Conservation (phyloP, 2,888 invertebrate genomes). For the Amblyjoppa fuscipennis region DNA sequence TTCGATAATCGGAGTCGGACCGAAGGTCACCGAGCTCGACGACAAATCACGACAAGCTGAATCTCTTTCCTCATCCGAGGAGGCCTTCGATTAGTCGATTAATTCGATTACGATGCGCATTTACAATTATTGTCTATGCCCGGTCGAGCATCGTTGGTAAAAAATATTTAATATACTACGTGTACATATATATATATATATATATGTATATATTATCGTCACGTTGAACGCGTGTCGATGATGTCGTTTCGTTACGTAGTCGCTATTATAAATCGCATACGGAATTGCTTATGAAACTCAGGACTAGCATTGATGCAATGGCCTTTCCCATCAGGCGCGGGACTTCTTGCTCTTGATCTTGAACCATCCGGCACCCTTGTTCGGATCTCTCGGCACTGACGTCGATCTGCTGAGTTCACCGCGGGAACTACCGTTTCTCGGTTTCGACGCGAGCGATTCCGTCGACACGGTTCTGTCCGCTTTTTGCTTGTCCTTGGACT, state of each 20-base stretch:
- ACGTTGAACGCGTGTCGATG: constrained; percentile 12
- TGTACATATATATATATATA: constrained; percentile 17
- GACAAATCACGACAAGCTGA: constrained; percentile 61
- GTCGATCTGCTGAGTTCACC: constrained; percentile 88
- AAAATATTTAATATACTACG: constrained; percentile 54
- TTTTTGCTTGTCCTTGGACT: constrained; percentile 84
- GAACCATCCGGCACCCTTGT: constrained; percentile 91
- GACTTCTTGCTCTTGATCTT: constrained; percentile 87
- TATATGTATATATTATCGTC: constrained; percentile 16
- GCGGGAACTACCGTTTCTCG: constrained; percentile 81
- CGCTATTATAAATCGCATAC: constrained; percentile 40
- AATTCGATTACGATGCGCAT: constrained; percentile 69
- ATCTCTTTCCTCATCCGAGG: constrained; percentile 54
- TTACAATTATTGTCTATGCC: constrained; percentile 51
- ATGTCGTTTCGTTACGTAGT: constrained; percentile 28
- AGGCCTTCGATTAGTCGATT: constrained; percentile 72
- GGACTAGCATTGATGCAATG: constrained; percentile 85
- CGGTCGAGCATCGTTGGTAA: constrained; percentile 38
- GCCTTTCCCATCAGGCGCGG: constrained; percentile 81
- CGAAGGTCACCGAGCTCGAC: constrained; percentile 35
- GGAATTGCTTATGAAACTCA: constrained; percentile 81
- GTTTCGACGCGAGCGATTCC: constrained; percentile 87
- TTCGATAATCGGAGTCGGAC: constrained; percentile 37
- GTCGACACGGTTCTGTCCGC: constrained; percentile 86
- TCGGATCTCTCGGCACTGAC: constrained; percentile 91